Conservation (phyloP, 2,888 invertebrate species). For the Heliconius charithonia region DNA sequence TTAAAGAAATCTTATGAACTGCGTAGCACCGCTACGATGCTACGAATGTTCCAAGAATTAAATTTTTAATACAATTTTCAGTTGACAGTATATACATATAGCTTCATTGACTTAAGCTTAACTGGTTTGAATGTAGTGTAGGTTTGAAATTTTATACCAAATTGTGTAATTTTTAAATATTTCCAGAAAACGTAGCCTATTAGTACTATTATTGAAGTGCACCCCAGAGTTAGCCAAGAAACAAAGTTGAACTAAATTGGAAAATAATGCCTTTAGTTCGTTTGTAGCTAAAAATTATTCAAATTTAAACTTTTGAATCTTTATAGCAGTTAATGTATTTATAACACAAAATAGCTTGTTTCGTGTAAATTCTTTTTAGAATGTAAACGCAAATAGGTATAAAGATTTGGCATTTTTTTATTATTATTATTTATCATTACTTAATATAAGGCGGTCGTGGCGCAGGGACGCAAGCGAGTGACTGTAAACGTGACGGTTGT, state of each 20-base stretch:
- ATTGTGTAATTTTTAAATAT: too few species aligned
- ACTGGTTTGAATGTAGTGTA: too few species aligned
- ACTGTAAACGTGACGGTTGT: too few species aligned
- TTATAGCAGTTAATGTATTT: constrained; percentile 3
- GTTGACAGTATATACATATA: too few species aligned
- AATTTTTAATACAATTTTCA: too few species aligned
- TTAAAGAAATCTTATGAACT: too few species aligned
- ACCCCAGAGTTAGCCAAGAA: neutral
- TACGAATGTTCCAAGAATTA: too few species aligned
- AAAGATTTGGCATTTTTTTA: neutral
- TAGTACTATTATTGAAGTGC: neutral
- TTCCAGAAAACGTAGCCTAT: neutral
- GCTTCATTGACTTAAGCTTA: too few species aligned
- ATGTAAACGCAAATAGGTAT: neutral
- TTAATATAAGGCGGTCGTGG: neutral
- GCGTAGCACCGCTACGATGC: too few species aligned
- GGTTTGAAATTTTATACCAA: too few species aligned
- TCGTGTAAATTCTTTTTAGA: neutral
- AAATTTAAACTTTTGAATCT: constrained; percentile 1
- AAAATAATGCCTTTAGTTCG: constrained; percentile 2
- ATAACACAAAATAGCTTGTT: neutral
- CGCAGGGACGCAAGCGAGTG: too few species aligned
- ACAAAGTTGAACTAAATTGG: constrained; percentile 7
- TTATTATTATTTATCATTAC: neutral
- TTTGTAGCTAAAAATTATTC: neutral